Evolutionary conservation across 2,113 vertebrate species (phyloP).

Genomic region (Lota lota): DNA sequence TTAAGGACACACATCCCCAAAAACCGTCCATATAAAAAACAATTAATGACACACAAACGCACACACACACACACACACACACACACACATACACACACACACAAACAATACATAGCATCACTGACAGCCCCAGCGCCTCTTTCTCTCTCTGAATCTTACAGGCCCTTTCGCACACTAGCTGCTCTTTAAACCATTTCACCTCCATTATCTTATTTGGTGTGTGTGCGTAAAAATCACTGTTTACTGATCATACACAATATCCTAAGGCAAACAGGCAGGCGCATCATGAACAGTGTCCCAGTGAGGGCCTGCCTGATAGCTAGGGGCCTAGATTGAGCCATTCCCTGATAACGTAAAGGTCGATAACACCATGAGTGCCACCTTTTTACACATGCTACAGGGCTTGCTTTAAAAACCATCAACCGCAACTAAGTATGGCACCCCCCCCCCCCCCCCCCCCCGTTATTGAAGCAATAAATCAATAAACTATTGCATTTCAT

Average conservation of each 20-base stretch:
- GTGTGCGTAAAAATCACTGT: slow-evolving; percentile 28
- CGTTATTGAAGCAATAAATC: slow-evolving; percentile 10
- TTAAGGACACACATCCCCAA: no score
- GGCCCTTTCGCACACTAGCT: slow-evolving; percentile 17
- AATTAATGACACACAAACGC: neutral
- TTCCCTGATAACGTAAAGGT: slow-evolving; percentile 43
- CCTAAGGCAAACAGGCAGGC: slow-evolving; percentile 47
- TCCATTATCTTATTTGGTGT: slow-evolving; percentile 31
- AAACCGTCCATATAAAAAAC: no score
- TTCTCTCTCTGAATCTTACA: slow-evolving; percentile 27
- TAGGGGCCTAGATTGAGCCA: slow-evolving; percentile 23
- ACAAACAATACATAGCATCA: neutral
- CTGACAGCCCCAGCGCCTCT: slow-evolving; percentile 9
- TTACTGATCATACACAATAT: slow-evolving; percentile 57
- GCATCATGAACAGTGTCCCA: slow-evolving; percentile 27
- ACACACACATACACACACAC: neutral
- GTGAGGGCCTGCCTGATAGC: slow-evolving; percentile 38
- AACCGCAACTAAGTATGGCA: slow-evolving; percentile 4
- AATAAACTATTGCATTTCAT: neutral
- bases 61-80: no score
- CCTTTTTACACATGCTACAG: slow-evolving; percentile 24
- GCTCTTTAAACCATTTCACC: slow-evolving; percentile 40
- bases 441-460: no score
- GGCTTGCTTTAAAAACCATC: slow-evolving; percentile 29
- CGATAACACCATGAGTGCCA: slow-evolving; percentile 30